These are phyloP conservation scores for Euphydryas editha DNA, from an alignment of 2,888 invertebrate species.

Conservation along the genomic window DNA sequence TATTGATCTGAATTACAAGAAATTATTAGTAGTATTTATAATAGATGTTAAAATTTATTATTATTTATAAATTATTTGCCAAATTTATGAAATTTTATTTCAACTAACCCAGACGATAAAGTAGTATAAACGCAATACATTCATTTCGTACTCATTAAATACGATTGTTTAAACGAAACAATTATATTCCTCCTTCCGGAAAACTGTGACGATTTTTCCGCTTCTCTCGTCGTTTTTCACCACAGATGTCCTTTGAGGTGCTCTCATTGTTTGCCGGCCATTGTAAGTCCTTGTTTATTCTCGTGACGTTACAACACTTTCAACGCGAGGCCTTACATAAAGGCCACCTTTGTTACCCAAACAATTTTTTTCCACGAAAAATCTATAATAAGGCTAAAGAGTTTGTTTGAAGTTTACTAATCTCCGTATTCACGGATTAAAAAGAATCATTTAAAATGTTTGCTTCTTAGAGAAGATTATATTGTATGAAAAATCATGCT, in stretches of 20 bases:
- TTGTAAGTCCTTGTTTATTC: slow-evolving; percentile 57
- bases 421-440: too few species aligned
- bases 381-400: background rate
- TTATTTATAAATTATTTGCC: too few species aligned
- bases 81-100: too few species aligned
- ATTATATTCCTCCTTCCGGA: slow-evolving; percentile 33
- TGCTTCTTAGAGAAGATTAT: too few species aligned
- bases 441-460: too few species aligned
- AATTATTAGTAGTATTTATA: too few species aligned
- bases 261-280: slow-evolving; percentile 52
- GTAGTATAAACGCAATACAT: background rate
- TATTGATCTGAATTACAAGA: too few species aligned
- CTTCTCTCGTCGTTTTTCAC: slow-evolving; percentile 46
- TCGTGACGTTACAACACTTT: slow-evolving; percentile 39
- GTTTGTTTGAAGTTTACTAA: background rate
- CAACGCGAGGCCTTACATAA: background rate
- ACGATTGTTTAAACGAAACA: slow-evolving; percentile 33
- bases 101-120: background rate
- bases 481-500: background rate
- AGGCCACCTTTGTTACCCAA: background rate
- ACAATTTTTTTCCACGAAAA: background rate
- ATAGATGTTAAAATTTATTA: too few species aligned
- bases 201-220: slow-evolving; percentile 30
- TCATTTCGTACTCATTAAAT: slow-evolving; percentile 4
- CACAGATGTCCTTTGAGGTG: slow-evolving; percentile 53